These are phyloP conservation scores for Caenorhabditis becei DNA, from an alignment of 2,888 invertebrate genomes.

Conservation along the genomic window DNA sequence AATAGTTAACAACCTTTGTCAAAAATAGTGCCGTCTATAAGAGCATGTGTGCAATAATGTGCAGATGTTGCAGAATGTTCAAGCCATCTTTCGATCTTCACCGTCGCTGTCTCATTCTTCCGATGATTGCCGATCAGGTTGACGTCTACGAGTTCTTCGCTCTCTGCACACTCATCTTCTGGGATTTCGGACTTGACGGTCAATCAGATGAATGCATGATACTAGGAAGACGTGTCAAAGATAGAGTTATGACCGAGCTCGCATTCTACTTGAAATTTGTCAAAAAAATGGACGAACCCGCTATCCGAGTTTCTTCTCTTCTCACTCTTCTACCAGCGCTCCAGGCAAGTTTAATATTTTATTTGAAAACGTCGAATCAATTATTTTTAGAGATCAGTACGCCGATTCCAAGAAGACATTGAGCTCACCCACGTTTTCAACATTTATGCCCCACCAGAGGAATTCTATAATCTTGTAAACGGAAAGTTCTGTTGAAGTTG, in stretches of 20 bases:
- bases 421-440: conserved; percentile 51
- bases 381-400: conserved; percentile 22
- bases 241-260: conserved; percentile 47
- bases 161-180: conserved; percentile 41
- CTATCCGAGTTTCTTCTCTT: conserved; percentile 33
- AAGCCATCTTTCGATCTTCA: conserved; percentile 43
- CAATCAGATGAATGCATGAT: conserved; percentile 46
- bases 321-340: conserved; percentile 45
- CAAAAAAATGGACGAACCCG: conserved; percentile 39
- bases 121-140: conserved; percentile 44
- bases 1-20: neutral
- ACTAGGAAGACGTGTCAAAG: conserved; percentile 36
- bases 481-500: conserved; percentile 43
- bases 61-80: conserved; percentile 50
- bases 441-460: conserved; percentile 35
- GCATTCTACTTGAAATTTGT: conserved; percentile 28
- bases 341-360: conserved; percentile 26
- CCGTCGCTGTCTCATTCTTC: conserved; percentile 25
- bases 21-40: neutral
- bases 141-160: conserved; percentile 56
- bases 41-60: conserved; percentile 14
- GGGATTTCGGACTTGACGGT: conserved; percentile 57
- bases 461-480: conserved; percentile 54
- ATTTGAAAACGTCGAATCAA: neutral
- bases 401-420: conserved; percentile 58